phyloP scores from a whole-genome alignment of 1,140 invertebrate species.

The Choristoneura fumiferana region DNA sequence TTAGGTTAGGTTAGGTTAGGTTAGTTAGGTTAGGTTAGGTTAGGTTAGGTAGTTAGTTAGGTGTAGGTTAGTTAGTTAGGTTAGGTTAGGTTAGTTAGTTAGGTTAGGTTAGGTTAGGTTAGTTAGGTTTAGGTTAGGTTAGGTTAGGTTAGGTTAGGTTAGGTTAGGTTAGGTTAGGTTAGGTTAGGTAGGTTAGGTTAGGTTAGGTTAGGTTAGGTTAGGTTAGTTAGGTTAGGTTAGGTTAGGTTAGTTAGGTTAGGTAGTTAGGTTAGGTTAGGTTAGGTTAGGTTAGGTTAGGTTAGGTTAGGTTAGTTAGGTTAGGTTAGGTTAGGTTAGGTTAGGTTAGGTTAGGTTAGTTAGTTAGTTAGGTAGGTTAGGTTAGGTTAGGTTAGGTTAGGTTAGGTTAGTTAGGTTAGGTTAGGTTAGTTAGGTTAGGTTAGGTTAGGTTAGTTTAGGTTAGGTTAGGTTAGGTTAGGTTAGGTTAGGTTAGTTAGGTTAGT shows the following conservation, averaged over 20 bases:
- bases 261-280: too few species aligned
- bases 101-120: conserved; percentile 50
- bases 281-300: too few species aligned
- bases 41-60: conserved; percentile 53
- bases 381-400: background rate
- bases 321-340: background rate
- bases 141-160: conserved; percentile 43
- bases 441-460: too few species aligned
- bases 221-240: conserved; percentile 19
- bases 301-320: background rate
- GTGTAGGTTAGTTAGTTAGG: conserved; percentile 26
- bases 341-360: background rate
- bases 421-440: background rate
- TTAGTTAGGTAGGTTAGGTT: too few species aligned
- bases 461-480: background rate
- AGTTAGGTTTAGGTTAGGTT: too few species aligned
- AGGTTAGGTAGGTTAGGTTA: too few species aligned
- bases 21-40: conserved; percentile 54
- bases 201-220: conserved; percentile 23
- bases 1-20: conserved; percentile 49
- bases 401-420: background rate
- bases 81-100: conserved; percentile 41
- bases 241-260: too few species aligned
- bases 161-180: conserved; percentile 42
- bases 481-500: background rate